Conservation (phyloP, 2,113 vertebrate species). For the Bujurquina vittata region DNA sequence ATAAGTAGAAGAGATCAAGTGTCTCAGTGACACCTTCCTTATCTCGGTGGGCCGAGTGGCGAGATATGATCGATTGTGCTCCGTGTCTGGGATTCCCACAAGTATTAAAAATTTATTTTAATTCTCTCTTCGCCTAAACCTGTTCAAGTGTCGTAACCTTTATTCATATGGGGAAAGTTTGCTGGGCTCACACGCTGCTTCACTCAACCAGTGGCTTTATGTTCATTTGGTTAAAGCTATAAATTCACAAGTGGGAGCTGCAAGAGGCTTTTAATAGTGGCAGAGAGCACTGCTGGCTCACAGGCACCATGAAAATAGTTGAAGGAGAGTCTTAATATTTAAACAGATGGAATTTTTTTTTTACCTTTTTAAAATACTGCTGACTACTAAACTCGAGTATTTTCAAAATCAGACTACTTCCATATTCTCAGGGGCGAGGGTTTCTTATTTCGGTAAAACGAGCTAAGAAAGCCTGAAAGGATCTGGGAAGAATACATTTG, state of each 20-base stretch:
- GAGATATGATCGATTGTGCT: slow-evolving; percentile 12
- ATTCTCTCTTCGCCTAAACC: slow-evolving; percentile 21
- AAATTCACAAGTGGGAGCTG: slow-evolving; percentile 48
- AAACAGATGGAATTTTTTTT: slow-evolving; percentile 19
- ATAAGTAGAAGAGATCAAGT: slow-evolving; percentile 42
- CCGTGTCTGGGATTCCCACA: slow-evolving; percentile 25
- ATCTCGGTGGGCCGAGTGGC: background rate
- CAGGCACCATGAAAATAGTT: slow-evolving; percentile 9
- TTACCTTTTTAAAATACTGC: slow-evolving; percentile 5
- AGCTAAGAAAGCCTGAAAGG: background rate
- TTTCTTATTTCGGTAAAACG: background rate
- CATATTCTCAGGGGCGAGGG: background rate
- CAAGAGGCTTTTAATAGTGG: slow-evolving; percentile 24
- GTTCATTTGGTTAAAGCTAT: slow-evolving; percentile 35
- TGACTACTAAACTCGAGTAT: background rate
- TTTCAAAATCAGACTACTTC: background rate
- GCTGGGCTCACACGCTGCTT: background rate
- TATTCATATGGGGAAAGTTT: slow-evolving; percentile 28
- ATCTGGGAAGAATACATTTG: background rate
- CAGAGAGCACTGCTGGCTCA: slow-evolving; percentile 6
- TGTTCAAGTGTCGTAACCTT: slow-evolving; percentile 39
- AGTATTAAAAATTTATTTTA: slow-evolving; percentile 41
- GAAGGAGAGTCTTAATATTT: slow-evolving; percentile 33
- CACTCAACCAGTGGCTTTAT: slow-evolving; percentile 26
- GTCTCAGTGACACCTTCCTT: slow-evolving; percentile 11